A percentile compares a stretch with the other conserved stretches of the same genome.
Conservation (phyloP, 2,888 invertebrate species). For the Copidosoma aretas region DNA sequence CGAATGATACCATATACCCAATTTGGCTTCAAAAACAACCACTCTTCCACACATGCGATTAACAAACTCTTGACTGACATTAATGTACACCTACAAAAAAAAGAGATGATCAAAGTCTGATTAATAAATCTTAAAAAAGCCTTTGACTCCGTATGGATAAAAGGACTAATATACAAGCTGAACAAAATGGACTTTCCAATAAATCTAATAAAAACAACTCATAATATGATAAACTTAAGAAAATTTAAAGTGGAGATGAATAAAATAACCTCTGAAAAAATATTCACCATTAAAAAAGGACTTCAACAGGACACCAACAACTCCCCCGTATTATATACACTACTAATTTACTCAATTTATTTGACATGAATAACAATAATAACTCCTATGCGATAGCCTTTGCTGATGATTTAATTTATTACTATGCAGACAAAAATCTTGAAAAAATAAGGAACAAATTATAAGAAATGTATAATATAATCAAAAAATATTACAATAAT, state of each 20-base stretch:
- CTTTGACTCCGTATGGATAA: slow-evolving; percentile 33
- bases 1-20: slow-evolving; percentile 36
- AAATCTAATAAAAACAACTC: slow-evolving; percentile 17
- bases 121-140: slow-evolving; percentile 36
- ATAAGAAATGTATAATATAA: slow-evolving; percentile 17
- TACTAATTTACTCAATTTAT: slow-evolving; percentile 32
- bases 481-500: slow-evolving; percentile 18
- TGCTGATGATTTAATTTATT: slow-evolving; percentile 40
- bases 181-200: slow-evolving; percentile 28
- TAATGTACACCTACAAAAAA: slow-evolving; percentile 8
- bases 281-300: slow-evolving; percentile 27
- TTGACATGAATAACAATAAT: slow-evolving; percentile 29
- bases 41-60: slow-evolving; percentile 40
- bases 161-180: slow-evolving; percentile 32
- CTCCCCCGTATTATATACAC: slow-evolving; percentile 39
- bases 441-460: neutral
- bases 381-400: slow-evolving; percentile 31
- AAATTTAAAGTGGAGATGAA: neutral
- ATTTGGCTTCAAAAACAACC: slow-evolving; percentile 38
- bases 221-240: slow-evolving; percentile 25
- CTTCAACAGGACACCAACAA: slow-evolving; percentile 41
- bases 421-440: neutral
- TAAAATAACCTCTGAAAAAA: neutral
- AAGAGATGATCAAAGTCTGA: slow-evolving; percentile 18
- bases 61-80: slow-evolving; percentile 24